Base-by-base conservation (phyloP, 2,888 invertebrate genomes). In the Cataglyphis cursor region DNA sequence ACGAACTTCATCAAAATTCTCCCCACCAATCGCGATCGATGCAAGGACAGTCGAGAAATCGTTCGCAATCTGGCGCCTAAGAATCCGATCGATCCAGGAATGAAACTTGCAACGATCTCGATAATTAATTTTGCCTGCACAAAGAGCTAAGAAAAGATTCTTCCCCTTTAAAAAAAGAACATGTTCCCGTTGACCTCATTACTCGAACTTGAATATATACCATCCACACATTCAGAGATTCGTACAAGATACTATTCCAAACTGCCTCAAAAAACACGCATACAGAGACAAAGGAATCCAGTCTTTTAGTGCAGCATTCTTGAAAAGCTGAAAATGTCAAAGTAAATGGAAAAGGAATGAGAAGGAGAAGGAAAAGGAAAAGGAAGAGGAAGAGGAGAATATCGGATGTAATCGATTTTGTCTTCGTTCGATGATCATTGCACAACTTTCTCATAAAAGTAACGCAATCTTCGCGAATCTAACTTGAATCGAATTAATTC, bases 31-130 rank as follows among this genome's bases (percentile, higher is more conserved):
- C 66, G 21, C 62, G 44, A 76, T 44, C 66, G 48, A 87, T 82
- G 64, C 65, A 74, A 70, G 64, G 54, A 64, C 80, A 75, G 35
- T 84, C 84, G 8, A 21, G 18, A 24, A 35, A 48, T 78, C 78
- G 74, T 64, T 80, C 73, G 81, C 74, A 62, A 48, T 81, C 88
- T 70, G 87, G 88, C 90, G 88, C 87, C 90, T 59, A 87, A 84
- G 89, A 89, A 35, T 83, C 66, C 65, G 82, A 82, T 24, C 78
- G 76, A 72, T 82, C 8, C 28, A 21, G 0, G 35, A 78, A 10
- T 76, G 41, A 10, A 21, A 10, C 75, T 65, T 65, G 54, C 57
- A 78, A 54, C 38, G 54, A 78, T 78, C 44, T 78, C 59, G 18
- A 44, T 5, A 0, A 72, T 35, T 35, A 35, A 59, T 61, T 80